phyloP scores from a whole-genome alignment of 2,113 vertebrate species.

The Chaetodon auriga region DNA sequence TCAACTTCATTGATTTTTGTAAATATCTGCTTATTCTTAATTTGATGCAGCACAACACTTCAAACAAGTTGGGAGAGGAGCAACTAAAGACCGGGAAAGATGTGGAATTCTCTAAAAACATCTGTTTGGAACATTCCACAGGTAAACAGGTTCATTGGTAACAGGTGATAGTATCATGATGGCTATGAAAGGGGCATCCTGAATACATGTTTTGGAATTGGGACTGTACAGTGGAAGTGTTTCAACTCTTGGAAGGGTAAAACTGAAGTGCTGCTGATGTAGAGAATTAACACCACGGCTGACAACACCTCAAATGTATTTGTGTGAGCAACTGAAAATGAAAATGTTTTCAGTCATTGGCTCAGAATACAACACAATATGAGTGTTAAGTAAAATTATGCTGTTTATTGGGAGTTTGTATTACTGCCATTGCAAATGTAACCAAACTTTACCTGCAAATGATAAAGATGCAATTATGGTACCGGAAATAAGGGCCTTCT shows the following conservation, averaged over 20 bases:
- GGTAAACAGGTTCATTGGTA: no score
- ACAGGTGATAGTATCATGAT: no score
- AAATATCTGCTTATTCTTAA: no score
- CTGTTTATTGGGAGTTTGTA: conserved; percentile 19
- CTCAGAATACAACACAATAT: background rate
- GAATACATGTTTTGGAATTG: no score
- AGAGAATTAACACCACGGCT: background rate
- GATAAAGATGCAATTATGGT: conserved; percentile 5
- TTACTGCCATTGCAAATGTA: conserved; percentile 2
- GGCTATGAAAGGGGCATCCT: no score
- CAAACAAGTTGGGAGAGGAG: no score
- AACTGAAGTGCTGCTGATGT: background rate
- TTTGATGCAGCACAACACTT: no score
- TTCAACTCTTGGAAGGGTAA: background rate
- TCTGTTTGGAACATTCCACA: no score
- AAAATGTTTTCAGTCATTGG: background rate
- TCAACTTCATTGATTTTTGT: no score
- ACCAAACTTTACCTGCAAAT: background rate
- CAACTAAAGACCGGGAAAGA: no score
- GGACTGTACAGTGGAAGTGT: background rate
- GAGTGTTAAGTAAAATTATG: background rate
- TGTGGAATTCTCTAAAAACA: no score
- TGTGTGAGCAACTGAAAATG: conserved; percentile 6
- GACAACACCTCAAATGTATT: conserved; percentile 21
- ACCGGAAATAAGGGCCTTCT: background rate